phyloP scores from a whole-genome alignment of 2,797 vertebrate genomes.

The Crocodylus rhombifer region DNA sequence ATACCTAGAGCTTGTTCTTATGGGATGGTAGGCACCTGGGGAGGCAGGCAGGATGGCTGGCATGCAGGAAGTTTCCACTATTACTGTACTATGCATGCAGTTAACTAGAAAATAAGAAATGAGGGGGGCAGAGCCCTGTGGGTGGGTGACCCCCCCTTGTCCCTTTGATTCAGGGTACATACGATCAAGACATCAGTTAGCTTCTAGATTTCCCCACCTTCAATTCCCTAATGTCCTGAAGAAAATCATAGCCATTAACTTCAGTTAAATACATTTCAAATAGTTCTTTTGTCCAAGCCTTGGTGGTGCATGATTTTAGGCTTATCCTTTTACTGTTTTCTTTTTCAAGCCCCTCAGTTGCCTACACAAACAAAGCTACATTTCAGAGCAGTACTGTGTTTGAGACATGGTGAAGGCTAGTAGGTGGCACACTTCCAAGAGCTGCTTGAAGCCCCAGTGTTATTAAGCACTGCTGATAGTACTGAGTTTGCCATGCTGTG shows the following conservation, averaged over 20 bases:
- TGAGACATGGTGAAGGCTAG: neutral
- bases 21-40: too few species aligned
- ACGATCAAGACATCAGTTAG: neutral
- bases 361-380: neutral
- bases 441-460: neutral
- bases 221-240: slow-evolving; percentile 3
- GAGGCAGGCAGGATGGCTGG: neutral
- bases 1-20: too few species aligned
- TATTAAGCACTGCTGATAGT: neutral
- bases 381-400: neutral
- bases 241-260: slow-evolving; percentile 1
- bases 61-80: neutral
- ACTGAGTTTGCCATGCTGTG: neutral
- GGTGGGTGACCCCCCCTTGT: neutral
- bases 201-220: neutral
- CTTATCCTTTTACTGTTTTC: slow-evolving; percentile 17
- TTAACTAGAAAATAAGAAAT: neutral
- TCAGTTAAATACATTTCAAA: slow-evolving; percentile 14
- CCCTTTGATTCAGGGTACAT: neutral
- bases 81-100: neutral
- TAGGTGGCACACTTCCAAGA: neutral
- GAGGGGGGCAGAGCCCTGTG: neutral
- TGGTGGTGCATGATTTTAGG: slow-evolving; percentile 25
- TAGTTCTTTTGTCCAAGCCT: neutral
- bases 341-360: neutral